Evolutionary conservation across 2,888 invertebrate species (phyloP).

Genomic region (Serripes groenlandicus): DNA sequence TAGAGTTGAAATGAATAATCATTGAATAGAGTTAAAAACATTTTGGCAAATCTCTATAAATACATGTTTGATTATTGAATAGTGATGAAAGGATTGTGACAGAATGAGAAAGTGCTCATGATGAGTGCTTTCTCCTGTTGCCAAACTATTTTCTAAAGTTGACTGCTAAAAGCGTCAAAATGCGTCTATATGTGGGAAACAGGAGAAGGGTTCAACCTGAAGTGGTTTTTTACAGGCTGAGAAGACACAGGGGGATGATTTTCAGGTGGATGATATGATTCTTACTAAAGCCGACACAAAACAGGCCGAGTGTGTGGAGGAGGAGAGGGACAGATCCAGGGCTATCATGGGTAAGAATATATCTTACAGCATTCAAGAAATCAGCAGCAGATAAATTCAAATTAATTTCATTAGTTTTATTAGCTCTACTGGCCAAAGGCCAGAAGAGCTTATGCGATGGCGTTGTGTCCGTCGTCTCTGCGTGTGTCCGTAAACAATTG

Average conservation of each 20-base stretch:
- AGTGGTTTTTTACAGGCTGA: conserved; percentile 14
- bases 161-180: not conserved
- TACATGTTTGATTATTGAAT: no score
- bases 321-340: conserved; percentile 77
- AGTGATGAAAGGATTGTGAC: not conserved
- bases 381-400: not conserved
- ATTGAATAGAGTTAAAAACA: no score
- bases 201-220: not conserved
- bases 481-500: no score
- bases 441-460: no score
- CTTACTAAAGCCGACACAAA: conserved; percentile 92
- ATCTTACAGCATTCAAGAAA: not conserved
- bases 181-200: not conserved
- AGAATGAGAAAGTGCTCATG: not conserved
- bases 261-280: conserved; percentile 94
- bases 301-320: conserved; percentile 87
- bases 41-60: no score
- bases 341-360: conserved; percentile 86
- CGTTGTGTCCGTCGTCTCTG: no score
- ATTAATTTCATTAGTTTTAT: no score
- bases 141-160: not conserved
- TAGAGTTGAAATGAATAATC: no score
- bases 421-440: no score
- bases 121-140: not conserved
- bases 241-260: conserved; percentile 85